Base-by-base conservation (phyloP, 1,140 invertebrate genomes). In the Magallana gigas region DNA sequence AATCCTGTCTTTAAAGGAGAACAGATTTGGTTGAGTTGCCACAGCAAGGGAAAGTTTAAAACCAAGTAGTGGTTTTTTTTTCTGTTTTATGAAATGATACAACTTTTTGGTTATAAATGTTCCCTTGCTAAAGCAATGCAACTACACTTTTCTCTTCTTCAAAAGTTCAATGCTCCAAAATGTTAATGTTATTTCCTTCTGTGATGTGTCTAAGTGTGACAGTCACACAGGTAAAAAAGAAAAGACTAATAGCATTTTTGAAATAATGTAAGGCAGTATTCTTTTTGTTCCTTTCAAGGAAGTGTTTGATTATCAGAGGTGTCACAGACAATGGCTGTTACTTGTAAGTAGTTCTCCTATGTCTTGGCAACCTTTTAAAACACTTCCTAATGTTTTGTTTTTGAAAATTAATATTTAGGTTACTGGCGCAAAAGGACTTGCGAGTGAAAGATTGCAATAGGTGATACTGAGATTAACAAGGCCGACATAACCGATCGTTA, bases 261-360 rank as follows among this genome's bases (percentile, higher is more conserved):
- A 14, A 64, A 14, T 8, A 16, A 18, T 29, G 36, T 18, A 76
- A 76, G 68, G 36, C 68, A 76, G 68, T 18, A 29, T 29, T 76
- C 68, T 76, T 76, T 76, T 76, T 76, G 68, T 76, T 76, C 68
- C 68, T 76, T 76, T 76, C 68, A 76, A 36, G 36, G 68, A 36
- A 76, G 68, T 76, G 68, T 76, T 76, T 29, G 36, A 29, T 76
- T 76, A 12, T 76, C 7, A 4, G 36, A 76, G 68, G 68, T 76
- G 14, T 29, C 18, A 76, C 68, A 76, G 11, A 29, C 23, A 76
- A 29, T 76, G 68, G 68, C 36, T 18, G 68, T 29, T 29, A 29
- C 23, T 76, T 76, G 68, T 76, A 76, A 76, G 68, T 76, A 76
- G 68, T 29, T 76, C 6, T 29, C 68, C 68, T 11, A 12, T 12